Conservation (phyloP, 2,113 vertebrate genomes). For the Tachycineta bicolor region DNA sequence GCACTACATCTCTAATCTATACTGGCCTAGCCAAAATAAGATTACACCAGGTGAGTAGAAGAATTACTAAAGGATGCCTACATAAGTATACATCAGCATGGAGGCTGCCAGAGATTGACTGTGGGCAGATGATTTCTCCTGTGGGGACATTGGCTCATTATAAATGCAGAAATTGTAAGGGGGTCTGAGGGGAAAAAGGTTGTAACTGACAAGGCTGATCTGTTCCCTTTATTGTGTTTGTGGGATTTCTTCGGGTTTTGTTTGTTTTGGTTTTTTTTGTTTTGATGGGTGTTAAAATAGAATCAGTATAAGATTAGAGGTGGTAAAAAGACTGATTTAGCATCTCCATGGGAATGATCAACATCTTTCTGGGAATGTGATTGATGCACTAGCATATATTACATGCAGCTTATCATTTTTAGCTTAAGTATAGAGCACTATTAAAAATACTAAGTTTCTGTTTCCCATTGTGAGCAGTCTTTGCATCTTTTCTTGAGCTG, state of each 20-base stretch:
- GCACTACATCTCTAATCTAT: not conserved
- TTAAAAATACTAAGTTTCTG: not conserved
- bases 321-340: not conserved
- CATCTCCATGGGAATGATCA: not conserved
- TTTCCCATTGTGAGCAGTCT: not conserved
- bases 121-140: not conserved
- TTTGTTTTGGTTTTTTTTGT: not conserved
- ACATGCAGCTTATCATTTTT: not conserved
- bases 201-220: not conserved
- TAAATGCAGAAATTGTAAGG: not conserved
- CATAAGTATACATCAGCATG: rapidly evolving
- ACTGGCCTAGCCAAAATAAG: not conserved
- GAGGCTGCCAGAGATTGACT: not conserved
- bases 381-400: not conserved
- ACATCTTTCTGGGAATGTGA: not conserved
- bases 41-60: not conserved
- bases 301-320: not conserved
- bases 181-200: not conserved
- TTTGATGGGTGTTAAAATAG: not conserved
- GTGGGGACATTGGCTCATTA: not conserved
- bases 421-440: not conserved
- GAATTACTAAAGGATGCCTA: not conserved
- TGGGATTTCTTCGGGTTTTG: not conserved
- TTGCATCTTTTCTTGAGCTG: not conserved
- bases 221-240: not conserved